A percentile compares a stretch with the other conserved stretches of the same genome.
Conservation (phyloP, 37 sponge, comb jelly and placozoan genomes). For the Eunapius fragilis region DNA sequence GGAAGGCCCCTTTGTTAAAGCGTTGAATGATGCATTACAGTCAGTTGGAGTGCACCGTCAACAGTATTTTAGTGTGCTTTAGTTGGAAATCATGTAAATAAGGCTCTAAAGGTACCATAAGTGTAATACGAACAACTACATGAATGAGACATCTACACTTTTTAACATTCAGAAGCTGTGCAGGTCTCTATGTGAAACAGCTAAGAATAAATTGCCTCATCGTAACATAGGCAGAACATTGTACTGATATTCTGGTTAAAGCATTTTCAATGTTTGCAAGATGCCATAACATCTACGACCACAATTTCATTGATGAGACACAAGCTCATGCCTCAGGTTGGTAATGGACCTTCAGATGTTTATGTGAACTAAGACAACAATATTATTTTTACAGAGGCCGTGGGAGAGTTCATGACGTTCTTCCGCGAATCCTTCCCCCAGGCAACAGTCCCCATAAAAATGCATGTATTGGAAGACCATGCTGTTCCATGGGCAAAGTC, state of each 20-base stretch:
- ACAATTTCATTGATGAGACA: neutral
- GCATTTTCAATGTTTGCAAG: neutral
- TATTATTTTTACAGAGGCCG: no score
- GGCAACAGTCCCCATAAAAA: no score
- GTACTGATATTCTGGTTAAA: neutral
- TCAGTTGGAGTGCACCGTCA: neutral
- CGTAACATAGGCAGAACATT: neutral
- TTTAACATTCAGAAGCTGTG: neutral
- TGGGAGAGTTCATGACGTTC: no score
- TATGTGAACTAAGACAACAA: neutral
- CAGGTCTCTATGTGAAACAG: neutral
- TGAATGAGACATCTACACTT: neutral
- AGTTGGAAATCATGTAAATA: neutral
- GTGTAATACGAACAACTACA: neutral
- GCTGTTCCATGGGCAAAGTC: no score
- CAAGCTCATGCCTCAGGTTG: neutral
- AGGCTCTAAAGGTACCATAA: neutral
- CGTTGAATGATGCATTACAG: neutral
- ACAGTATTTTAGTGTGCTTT: neutral
- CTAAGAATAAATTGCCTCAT: neutral
- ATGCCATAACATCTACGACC: neutral
- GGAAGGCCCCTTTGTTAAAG: neutral
- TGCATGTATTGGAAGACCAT: no score
- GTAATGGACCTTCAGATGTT: neutral
- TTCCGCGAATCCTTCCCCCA: no score